Conservation (phyloP, 2,888 invertebrate genomes). For the Corythucha ciliata region DNA sequence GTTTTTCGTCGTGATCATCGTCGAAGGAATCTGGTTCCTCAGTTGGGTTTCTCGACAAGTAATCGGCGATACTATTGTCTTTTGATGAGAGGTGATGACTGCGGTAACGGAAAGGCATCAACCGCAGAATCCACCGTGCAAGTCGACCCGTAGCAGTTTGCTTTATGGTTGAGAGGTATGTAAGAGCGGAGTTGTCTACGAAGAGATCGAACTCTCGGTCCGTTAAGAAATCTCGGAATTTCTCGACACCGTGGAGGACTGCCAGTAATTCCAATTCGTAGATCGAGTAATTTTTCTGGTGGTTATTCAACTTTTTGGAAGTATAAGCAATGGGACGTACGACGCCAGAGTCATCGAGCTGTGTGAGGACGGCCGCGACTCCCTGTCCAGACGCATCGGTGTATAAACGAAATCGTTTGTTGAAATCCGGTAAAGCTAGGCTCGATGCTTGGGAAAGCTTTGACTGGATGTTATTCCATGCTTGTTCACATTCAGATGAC, state of each 20-base stretch:
- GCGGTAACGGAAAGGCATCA: not conserved
- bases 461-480: too few relatives aligned
- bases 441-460: too few relatives aligned
- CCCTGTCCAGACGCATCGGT: slow-evolving; percentile 4
- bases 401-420: too few relatives aligned
- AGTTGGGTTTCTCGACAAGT: slow-evolving; percentile 5
- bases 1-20: slow-evolving; percentile 5
- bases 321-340: slow-evolving; percentile 4
- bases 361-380: slow-evolving; percentile 5
- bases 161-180: slow-evolving; percentile 4
- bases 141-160: slow-evolving; percentile 5
- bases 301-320: not conserved
- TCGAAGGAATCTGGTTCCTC: slow-evolving; percentile 2
- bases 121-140: slow-evolving; percentile 8
- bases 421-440: too few relatives aligned
- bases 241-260: not conserved
- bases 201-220: slow-evolving; percentile 5
- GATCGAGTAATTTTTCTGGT: slow-evolving; percentile 7
- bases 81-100: not conserved
- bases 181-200: slow-evolving; percentile 5
- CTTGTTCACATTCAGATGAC: too few relatives aligned
- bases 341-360: not conserved
- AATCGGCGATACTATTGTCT: slow-evolving; percentile 1
- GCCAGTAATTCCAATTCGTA: slow-evolving; percentile 13
- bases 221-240: not conserved